Evolutionary conservation across 2,113 vertebrate species (phyloP).

Genomic region (Rattus rattus): DNA sequence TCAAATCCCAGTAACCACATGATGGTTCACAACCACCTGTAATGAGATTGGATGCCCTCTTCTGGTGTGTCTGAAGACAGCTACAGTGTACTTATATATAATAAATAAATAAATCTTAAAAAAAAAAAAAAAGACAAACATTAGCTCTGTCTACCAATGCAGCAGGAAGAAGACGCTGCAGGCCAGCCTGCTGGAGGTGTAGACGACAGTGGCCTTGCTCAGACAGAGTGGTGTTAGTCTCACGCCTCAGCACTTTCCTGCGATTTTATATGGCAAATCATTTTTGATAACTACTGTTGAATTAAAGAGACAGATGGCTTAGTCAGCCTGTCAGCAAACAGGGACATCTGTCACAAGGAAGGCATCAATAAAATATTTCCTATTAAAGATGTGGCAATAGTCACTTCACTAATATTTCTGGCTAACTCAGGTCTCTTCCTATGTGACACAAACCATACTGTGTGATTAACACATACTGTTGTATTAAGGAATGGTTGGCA

Average conservation of each 20-base stretch:
- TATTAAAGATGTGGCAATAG: neutral
- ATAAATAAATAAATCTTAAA: no score
- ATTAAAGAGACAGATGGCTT: conserved; percentile 76
- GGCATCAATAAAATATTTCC: conserved; percentile 43
- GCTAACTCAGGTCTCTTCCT: neutral
- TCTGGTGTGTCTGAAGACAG: no score
- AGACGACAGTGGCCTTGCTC: conserved; percentile 23
- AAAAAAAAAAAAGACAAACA: no score
- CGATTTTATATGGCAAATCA: conserved; percentile 69
- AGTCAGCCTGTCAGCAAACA: conserved; percentile 77
- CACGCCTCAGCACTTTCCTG: conserved; percentile 75
- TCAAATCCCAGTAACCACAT: no score
- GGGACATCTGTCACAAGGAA: conserved; percentile 65
- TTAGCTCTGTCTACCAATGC: neutral
- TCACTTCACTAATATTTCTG: conserved; percentile 38
- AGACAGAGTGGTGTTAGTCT: conserved; percentile 70
- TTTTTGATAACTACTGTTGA: conserved; percentile 75
- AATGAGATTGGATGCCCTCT: no score
- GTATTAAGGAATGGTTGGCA: neutral
- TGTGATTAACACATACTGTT: neutral
- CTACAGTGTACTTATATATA: no score
- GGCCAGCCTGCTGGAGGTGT: neutral
- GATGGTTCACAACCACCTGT: no score
- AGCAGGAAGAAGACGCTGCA: neutral
- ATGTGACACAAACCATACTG: neutral